These are phyloP conservation scores for Cryptocheilus praepositus DNA, from an alignment of 2,888 invertebrate species.

Conservation along the genomic window DNA sequence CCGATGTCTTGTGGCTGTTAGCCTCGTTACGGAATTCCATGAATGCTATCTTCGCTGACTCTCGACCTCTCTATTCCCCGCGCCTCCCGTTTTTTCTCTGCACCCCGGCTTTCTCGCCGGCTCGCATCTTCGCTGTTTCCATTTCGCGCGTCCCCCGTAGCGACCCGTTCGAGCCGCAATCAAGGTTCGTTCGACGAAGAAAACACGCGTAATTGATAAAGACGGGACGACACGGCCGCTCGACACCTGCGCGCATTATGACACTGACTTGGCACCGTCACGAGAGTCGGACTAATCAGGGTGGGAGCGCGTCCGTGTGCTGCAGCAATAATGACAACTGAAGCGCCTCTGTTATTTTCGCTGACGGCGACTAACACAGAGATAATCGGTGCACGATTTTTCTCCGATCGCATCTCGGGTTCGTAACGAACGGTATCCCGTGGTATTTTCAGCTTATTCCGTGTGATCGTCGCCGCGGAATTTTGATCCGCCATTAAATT, in stretches of 20 bases:
- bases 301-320: neutral
- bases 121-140: constrained; percentile 16
- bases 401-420: no score
- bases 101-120: neutral
- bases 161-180: neutral
- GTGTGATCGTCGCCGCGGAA: no score
- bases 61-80: constrained; percentile 11
- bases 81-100: constrained; percentile 6
- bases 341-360: no score
- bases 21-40: constrained; percentile 65
- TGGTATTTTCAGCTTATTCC: no score
- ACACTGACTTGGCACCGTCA: neutral
- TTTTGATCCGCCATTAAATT: no score
- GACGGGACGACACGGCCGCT: constrained; percentile 27
- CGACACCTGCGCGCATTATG: neutral
- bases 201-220: constrained; percentile 61
- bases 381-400: no score
- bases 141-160: neutral
- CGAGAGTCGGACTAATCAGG: neutral
- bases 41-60: constrained; percentile 57
- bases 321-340: neutral
- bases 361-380: no score
- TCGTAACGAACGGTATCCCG: no score
- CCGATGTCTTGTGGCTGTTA: constrained; percentile 29
- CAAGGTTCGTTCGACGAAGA: constrained; percentile 18